Percentiles rank a stretch among this genome's conserved stretches.
Conservation (phyloP, 2,113 vertebrate genomes). For the Dipodomys spectabilis region DNA sequence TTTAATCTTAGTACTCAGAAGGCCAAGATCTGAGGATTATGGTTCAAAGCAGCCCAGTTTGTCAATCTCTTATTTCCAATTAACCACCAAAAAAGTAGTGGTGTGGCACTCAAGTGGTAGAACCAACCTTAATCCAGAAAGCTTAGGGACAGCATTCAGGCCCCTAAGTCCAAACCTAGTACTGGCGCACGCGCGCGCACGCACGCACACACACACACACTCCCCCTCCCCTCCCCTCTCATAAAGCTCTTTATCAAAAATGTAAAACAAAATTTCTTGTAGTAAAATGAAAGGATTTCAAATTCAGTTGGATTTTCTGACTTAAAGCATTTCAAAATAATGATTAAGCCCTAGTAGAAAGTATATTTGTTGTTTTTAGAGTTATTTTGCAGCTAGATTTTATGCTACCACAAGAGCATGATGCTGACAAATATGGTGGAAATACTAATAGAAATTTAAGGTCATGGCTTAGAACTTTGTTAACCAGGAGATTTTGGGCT, state of each 20-base stretch:
- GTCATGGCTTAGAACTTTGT: background rate
- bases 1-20: too few relatives aligned
- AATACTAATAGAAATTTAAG: background rate
- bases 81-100: too few relatives aligned
- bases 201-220: too few relatives aligned
- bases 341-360: constrained; percentile 21
- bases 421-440: background rate
- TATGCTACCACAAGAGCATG: background rate
- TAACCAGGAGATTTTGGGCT: background rate
- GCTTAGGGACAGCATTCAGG: too few relatives aligned
- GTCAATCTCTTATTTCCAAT: too few relatives aligned
- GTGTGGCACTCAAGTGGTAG: too few relatives aligned
- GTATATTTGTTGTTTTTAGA: background rate
- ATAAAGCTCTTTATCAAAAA: background rate
- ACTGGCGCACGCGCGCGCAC: too few relatives aligned
- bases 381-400: background rate
- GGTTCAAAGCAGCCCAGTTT: too few relatives aligned
- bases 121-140: too few relatives aligned
- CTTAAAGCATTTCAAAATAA: constrained; percentile 29
- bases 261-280: constrained; percentile 9
- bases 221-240: too few relatives aligned
- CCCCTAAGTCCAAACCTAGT: too few relatives aligned
- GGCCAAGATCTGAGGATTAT: too few relatives aligned
- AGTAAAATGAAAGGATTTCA: constrained; percentile 31
- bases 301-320: background rate